phyloP scores from a whole-genome alignment of 2,888 invertebrate genomes.

The Heterodera filipjevi region DNA sequence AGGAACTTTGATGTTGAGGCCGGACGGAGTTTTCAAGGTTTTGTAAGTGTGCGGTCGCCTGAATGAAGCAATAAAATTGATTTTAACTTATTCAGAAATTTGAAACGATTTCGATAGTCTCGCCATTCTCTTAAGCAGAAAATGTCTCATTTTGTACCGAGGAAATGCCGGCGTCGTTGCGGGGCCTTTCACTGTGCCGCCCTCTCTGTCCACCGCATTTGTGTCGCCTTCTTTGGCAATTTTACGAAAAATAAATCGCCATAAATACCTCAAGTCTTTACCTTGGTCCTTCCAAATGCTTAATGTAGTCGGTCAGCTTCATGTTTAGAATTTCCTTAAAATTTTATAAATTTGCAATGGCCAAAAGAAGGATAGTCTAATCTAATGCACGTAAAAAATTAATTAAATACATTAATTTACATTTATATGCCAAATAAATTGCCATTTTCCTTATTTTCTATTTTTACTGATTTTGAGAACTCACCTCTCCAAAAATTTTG shows the following conservation, averaged over 20 bases:
- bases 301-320: conserved; percentile 10
- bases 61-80: neutral
- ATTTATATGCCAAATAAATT: too few species aligned
- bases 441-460: too few species aligned
- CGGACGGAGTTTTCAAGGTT: neutral
- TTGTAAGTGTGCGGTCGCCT: conserved; percentile 8
- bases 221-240: neutral
- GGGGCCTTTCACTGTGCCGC: neutral
- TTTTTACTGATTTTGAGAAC: neutral
- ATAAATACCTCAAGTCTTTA: neutral
- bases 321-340: conserved; percentile 16
- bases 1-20: conserved; percentile 9
- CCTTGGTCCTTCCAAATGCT: neutral
- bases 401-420: too few species aligned
- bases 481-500: conserved; percentile 17
- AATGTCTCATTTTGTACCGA: neutral
- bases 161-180: neutral
- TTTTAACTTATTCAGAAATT: neutral
- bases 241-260: too few species aligned
- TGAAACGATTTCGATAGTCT: too few species aligned
- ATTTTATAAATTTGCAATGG: neutral
- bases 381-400: too few species aligned
- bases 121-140: too few species aligned
- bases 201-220: neutral
- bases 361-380: neutral